Evolutionary conservation across 2,113 vertebrate genomes (phyloP), one percentile per base, ranked within the genome.

Genomic region (Rutilus rutilus): DNA sequence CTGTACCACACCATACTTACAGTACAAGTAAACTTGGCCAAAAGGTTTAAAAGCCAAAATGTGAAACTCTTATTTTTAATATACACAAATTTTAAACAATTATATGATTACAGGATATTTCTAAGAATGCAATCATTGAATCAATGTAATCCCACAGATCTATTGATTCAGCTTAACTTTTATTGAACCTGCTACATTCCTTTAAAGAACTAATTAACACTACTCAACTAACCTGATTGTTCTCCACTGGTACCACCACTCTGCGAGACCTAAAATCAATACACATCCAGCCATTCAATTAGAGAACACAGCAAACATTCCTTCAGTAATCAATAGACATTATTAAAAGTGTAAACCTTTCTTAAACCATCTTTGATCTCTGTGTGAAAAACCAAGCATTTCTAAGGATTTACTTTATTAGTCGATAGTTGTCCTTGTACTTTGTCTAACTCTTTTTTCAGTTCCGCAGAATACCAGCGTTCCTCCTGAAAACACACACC

Each of bases 391-490:
- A 50, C 25, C 47, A 95, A 94, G 91, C 89, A 96, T 95, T 94
- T 96, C 91, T 96, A 96, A 95, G 92, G 91, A 96, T 97, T 99
- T 99, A 99, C 98, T 97, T 98, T 97, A 95, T 98, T 98, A 57
- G 65, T 73, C 5, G 67, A 23, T 92, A 93, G 96, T 83, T 98
- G 97, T 93, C 97, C 97, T 95, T 98, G 97, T 88, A 97, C 96
- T 96, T 97, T 99, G 91, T 99, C 98, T 93, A 99, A 94, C 93
- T 99, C 98, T 90, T 99, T 99, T 94, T 99, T 99, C 91, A 99
- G 93, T 92, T 99, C 98, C 91, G 97, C 97, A 89, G 98, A 97
- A 91, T 98, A 99, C 98, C 98, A 99, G 86, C 96, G 95, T 93
- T 99, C 98, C 93, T 99, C 98, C 98, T 99, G 87, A 83, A 23